Conservation (phyloP, 2,113 vertebrate species). For the Gavia stellata region DNA sequence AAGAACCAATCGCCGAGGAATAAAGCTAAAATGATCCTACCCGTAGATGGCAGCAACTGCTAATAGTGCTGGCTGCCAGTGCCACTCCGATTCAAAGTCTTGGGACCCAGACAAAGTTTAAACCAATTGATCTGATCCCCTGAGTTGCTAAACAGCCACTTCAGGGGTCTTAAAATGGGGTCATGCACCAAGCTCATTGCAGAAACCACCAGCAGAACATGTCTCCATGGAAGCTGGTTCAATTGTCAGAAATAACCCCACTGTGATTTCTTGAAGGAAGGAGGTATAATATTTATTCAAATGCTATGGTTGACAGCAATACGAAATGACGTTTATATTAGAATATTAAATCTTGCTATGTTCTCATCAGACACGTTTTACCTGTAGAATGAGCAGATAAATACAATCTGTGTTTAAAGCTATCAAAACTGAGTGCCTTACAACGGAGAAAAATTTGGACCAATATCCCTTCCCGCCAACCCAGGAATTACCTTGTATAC, state of each 20-base stretch:
- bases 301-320: background rate
- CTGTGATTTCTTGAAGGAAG: background rate
- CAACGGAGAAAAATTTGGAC: background rate
- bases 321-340: background rate
- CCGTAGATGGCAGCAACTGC: conserved; percentile 58
- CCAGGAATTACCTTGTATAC: background rate
- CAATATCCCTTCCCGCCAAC: background rate
- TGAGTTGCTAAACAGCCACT: background rate
- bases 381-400: background rate
- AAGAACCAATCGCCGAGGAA: background rate
- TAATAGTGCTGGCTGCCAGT: background rate
- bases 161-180: background rate
- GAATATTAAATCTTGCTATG: background rate
- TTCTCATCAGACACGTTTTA: background rate
- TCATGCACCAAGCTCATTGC: background rate
- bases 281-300: background rate
- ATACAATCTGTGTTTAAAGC: background rate
- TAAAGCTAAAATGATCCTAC: background rate
- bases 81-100: background rate
- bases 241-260: background rate
- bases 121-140: background rate
- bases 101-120: background rate
- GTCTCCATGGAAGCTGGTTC: background rate
- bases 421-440: background rate
- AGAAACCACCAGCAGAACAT: background rate